Conservation (phyloP, 23 tunicate species). For the Trididemnum miniatum region DNA sequence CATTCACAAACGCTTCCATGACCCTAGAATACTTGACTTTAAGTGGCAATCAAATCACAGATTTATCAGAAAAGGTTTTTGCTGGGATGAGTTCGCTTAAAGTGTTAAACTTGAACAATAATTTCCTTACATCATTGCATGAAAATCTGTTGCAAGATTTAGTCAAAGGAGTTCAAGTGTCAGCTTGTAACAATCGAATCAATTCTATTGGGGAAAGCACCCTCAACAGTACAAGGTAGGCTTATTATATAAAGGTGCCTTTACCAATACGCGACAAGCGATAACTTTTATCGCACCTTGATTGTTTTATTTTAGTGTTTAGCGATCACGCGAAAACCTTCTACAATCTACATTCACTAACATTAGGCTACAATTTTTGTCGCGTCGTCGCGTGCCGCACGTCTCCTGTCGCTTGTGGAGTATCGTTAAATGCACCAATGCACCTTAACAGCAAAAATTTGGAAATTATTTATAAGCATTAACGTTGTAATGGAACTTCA, state of each 20-base stretch:
- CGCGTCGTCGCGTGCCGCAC: too few relatives aligned
- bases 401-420: too few relatives aligned
- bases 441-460: too few relatives aligned
- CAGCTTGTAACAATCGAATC: slow-evolving; percentile 37
- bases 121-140: not conserved
- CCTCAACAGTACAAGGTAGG: not conserved
- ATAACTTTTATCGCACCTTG: too few relatives aligned
- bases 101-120: slow-evolving; percentile 43
- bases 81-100: slow-evolving; percentile 19
- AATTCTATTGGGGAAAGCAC: slow-evolving; percentile 7
- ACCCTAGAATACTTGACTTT: slow-evolving; percentile 25
- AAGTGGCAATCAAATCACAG: slow-evolving; percentile 23
- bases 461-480: too few relatives aligned
- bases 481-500: too few relatives aligned
- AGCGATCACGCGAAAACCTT: not conserved
- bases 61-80: slow-evolving; percentile 6
- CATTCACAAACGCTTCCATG: slow-evolving; percentile 22
- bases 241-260: too few relatives aligned
- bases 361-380: too few relatives aligned
- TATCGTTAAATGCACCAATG: too few relatives aligned
- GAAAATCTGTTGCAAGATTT: slow-evolving; percentile 15
- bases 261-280: too few relatives aligned
- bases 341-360: too few relatives aligned
- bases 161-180: slow-evolving; percentile 7
- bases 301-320: not conserved